Evolutionary conservation across 2,888 invertebrate species (phyloP).

Genomic region (Zaprionus bogoriensis): DNA sequence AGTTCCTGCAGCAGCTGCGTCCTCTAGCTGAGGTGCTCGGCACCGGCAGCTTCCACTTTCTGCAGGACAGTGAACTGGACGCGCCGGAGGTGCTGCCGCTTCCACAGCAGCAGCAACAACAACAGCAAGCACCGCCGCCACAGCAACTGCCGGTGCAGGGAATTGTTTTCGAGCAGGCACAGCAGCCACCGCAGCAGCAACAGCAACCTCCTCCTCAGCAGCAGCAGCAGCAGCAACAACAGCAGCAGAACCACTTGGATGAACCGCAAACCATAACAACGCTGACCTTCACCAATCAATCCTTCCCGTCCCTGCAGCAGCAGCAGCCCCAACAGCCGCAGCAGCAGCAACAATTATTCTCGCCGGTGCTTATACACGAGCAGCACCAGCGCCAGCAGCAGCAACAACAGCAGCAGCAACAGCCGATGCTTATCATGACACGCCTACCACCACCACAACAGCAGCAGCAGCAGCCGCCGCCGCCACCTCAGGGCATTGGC

Average conservation of each 20-base stretch:
- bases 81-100: conserved; percentile 85
- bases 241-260: conserved; percentile 60
- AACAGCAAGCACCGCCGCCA: conserved; percentile 51
- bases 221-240: conserved; percentile 37
- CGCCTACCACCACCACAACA: conserved; percentile 63
- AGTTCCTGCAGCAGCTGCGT: conserved; percentile 85
- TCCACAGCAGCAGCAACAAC: conserved; percentile 56
- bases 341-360: conserved; percentile 62
- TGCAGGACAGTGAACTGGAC: conserved; percentile 95
- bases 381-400: conserved; percentile 63
- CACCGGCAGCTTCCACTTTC: conserved; percentile 90
- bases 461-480: conserved; percentile 31
- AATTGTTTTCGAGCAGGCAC: conserved; percentile 62
- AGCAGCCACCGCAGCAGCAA: conserved; percentile 46
- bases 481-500: conserved; percentile 59
- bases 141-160: conserved; percentile 61
- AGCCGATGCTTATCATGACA: conserved; percentile 72
- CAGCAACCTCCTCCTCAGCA: conserved; percentile 37
- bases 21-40: conserved; percentile 91
- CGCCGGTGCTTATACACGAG: conserved; percentile 65
- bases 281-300: conserved; percentile 94
- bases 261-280: conserved; percentile 87
- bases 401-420: conserved; percentile 56
- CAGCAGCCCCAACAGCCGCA: conserved; percentile 53
- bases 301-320: conserved; percentile 84